Conservation (phyloP, 2,888 invertebrate genomes). For the Andricus curvator region DNA sequence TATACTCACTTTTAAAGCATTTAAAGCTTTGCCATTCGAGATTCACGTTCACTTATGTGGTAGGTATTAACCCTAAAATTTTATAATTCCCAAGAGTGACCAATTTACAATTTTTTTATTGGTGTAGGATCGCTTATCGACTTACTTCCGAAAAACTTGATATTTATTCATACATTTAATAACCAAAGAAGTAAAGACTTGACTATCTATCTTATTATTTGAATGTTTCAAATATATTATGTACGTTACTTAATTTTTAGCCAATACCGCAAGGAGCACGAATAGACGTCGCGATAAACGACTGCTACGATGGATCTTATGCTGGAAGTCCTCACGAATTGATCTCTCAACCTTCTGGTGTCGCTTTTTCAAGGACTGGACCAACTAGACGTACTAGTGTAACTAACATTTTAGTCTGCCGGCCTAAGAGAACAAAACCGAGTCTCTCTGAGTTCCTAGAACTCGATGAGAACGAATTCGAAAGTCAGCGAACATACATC, state of each 20-base stretch:
- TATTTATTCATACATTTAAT: too few relatives aligned
- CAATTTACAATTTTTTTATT: slow-evolving; percentile 33
- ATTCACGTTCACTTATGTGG: slow-evolving; percentile 95
- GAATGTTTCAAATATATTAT: neutral
- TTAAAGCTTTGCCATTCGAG: slow-evolving; percentile 95
- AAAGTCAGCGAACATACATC: slow-evolving; percentile 92
- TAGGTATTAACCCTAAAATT: slow-evolving; percentile 78
- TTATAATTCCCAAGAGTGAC: slow-evolving; percentile 11
- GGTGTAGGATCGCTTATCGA: neutral
- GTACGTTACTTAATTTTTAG: slow-evolving; percentile 72
- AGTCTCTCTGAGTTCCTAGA: slow-evolving; percentile 94
- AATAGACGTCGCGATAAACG: slow-evolving; percentile 97
- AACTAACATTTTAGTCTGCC: slow-evolving; percentile 89
- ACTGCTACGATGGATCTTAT: slow-evolving; percentile 96
- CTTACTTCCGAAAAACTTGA: neutral
- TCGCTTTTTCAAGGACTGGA: slow-evolving; percentile 85
- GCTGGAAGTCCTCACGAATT: slow-evolving; percentile 95
- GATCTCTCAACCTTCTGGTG: slow-evolving; percentile 86
- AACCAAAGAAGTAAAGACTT: too few relatives aligned
- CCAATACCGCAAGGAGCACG: slow-evolving; percentile 89
- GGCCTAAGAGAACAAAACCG: slow-evolving; percentile 84
- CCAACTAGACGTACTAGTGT: slow-evolving; percentile 87
- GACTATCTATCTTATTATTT: too few relatives aligned
- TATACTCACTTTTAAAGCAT: slow-evolving; percentile 95
- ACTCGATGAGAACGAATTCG: slow-evolving; percentile 90